Percentiles rank a stretch among this genome's conserved stretches.
These are phyloP conservation scores for Protobothrops flavoviridis DNA, from an alignment of 2,113 vertebrate species.

Conservation along the genomic window DNA sequence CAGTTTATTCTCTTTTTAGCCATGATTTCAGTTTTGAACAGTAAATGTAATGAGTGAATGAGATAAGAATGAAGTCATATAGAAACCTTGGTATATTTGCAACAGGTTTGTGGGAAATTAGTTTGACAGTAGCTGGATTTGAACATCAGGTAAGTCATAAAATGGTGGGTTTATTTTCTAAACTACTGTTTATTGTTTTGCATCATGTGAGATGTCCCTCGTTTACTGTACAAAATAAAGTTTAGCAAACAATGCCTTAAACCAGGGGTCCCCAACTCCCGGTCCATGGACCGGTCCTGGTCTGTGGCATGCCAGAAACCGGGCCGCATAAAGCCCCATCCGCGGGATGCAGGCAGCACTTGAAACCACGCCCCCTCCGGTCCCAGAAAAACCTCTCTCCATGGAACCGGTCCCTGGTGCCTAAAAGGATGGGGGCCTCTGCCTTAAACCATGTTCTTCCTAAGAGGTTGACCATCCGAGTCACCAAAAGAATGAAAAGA, in stretches of 20 bases:
- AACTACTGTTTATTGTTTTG: not conserved
- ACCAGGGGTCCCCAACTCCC: not conserved
- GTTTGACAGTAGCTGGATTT: not conserved
- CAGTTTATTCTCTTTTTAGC: not conserved
- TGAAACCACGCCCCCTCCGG: too few relatives aligned
- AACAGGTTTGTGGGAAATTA: not conserved
- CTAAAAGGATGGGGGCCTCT: not conserved
- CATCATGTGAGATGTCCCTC: not conserved
- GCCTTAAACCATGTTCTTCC: not conserved
- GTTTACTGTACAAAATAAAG: not conserved
- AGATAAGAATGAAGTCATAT: not conserved
- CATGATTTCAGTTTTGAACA: not conserved
- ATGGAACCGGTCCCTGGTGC: too few relatives aligned
- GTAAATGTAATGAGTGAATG: not conserved
- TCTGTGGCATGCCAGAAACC: too few relatives aligned
- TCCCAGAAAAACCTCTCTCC: too few relatives aligned
- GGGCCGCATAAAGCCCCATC: too few relatives aligned
- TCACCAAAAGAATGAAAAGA: not conserved
- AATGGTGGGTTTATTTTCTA: not conserved
- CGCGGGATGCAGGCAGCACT: too few relatives aligned
- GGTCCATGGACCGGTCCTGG: too few relatives aligned
- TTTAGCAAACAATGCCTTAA: not conserved
- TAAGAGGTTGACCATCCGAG: not conserved
- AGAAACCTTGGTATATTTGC: not conserved
- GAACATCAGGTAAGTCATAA: not conserved